Evolutionary conservation across 1,140 invertebrate species (phyloP), one percentile per base, ranked within the genome.

Genomic region (Drosophila fuyamai): DNA sequence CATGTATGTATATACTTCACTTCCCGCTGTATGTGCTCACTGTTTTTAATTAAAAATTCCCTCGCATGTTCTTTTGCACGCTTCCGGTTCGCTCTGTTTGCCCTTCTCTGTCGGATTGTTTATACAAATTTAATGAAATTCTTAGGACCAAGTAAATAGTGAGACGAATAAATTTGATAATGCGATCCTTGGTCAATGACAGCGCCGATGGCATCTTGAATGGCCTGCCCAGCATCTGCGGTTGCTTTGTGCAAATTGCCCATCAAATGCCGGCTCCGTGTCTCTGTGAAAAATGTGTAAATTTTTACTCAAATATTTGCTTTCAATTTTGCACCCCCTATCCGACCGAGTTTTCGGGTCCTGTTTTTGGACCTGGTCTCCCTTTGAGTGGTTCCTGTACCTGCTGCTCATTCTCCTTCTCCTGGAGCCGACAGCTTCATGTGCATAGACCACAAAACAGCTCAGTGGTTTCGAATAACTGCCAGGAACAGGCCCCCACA

Each of bases 221-320:
- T 50, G 44, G 36, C 51, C 65, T 75, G 54, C 65, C 44, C 72
- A 59, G 36, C 53, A 66, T 29, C 53, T 81, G 75, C 29, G 83
- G 82, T 88, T 71, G 48, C 66, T 85, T 80, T 84, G 58, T 51
- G 47, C 56, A 75, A 86, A 76, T 86, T 86, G 70, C 56, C 57
- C 44, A 59, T 80, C 63, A 83, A 77, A 70, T 62, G 70, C 61
- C 53, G 60, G 10, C 66, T 65, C 23, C 63, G 32, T 59, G 57
- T 65, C 44, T 32, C 63, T 71, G 16, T 54, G 58, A 67, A 81
- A 81, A 86, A 78, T 86, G 76, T 81, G 74, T 86, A 82, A 79
- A 88, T 83, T 88, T 88, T 88, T 83, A 62, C 61, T 74, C 85
- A 89, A 88, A 88, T 88, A 88, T 88, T 88, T 88, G 84, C 84